Conservation (phyloP, 92 coral and sea anemone species). For the Phenganax stokvisi region DNA sequence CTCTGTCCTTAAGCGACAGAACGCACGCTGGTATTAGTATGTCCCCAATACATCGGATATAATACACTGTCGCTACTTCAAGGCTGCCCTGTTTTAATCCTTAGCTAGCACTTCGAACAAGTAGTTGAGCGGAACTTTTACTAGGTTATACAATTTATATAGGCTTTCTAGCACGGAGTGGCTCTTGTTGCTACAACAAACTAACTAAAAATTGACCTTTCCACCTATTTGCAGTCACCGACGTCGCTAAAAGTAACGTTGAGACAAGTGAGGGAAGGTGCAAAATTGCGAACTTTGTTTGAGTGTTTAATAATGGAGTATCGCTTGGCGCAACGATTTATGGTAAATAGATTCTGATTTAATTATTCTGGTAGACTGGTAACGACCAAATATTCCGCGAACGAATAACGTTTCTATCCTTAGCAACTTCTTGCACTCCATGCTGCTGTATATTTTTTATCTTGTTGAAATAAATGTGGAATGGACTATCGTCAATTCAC, state of each 20-base stretch:
- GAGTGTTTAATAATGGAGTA: slow-evolving; percentile 95
- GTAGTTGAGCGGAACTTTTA: too few species aligned
- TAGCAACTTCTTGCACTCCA: not conserved
- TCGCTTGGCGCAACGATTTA: slow-evolving; percentile 72
- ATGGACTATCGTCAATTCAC: not conserved
- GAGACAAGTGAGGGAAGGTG: slow-evolving; percentile 75
- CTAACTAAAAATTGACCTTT: not conserved
- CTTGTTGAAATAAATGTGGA: not conserved
- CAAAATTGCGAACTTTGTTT: slow-evolving; percentile 57
- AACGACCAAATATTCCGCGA: not conserved
- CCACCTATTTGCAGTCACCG: slow-evolving; percentile 61
- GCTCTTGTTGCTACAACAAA: too few species aligned
- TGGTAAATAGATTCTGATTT: slow-evolving; percentile 52
- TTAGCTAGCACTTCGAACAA: too few species aligned
- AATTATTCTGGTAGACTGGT: not conserved
- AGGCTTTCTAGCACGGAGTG: too few species aligned
- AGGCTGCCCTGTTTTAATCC: too few species aligned
- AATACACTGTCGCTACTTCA: too few species aligned
- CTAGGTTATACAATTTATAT: too few species aligned
- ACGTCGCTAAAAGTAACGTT: slow-evolving; percentile 83
- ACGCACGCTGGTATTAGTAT: too few species aligned
- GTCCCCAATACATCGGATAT: too few species aligned
- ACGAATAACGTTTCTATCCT: not conserved
- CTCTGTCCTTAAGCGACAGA: too few species aligned
- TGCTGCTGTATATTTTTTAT: too few species aligned